phyloP scores from a whole-genome alignment of 2,888 invertebrate genomes.

The Sinelater perroti region DNA sequence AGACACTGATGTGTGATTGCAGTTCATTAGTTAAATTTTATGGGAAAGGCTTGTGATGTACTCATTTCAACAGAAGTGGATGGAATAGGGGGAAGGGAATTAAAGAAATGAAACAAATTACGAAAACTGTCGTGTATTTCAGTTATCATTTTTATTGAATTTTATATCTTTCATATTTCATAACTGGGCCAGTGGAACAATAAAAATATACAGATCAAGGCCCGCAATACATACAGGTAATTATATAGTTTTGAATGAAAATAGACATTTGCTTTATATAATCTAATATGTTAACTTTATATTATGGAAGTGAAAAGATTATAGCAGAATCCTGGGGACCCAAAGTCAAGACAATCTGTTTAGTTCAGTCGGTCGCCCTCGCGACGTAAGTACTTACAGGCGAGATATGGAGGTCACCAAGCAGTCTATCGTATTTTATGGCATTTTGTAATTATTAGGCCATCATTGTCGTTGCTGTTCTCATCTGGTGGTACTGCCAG shows the following conservation, averaged over 20 bases:
- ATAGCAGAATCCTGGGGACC: slow-evolving; percentile 52
- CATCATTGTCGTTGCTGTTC: slow-evolving; percentile 30
- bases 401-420: slow-evolving; percentile 47
- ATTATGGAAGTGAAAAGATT: slow-evolving; percentile 44
- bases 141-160: slow-evolving; percentile 53
- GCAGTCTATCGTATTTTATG: slow-evolving; percentile 45
- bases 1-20: too few species aligned
- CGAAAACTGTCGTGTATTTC: slow-evolving; percentile 33
- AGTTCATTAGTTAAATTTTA: too few species aligned
- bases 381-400: slow-evolving; percentile 39
- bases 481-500: slow-evolving; percentile 19
- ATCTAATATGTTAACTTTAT: slow-evolving; percentile 51
- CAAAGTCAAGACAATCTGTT: slow-evolving; percentile 45
- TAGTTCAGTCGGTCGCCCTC: slow-evolving; percentile 55
- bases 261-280: slow-evolving; percentile 52
- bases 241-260: slow-evolving; percentile 54
- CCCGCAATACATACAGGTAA: slow-evolving; percentile 58
- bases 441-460: slow-evolving; percentile 32
- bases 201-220: slow-evolving; percentile 60
- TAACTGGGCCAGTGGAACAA: slow-evolving; percentile 57
- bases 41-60: too few species aligned
- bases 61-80: too few species aligned
- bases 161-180: slow-evolving; percentile 55
- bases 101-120: too few species aligned
- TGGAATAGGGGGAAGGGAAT: too few species aligned